Conservation (phyloP, 2,888 invertebrate genomes). For the Mystacides longicornis region DNA sequence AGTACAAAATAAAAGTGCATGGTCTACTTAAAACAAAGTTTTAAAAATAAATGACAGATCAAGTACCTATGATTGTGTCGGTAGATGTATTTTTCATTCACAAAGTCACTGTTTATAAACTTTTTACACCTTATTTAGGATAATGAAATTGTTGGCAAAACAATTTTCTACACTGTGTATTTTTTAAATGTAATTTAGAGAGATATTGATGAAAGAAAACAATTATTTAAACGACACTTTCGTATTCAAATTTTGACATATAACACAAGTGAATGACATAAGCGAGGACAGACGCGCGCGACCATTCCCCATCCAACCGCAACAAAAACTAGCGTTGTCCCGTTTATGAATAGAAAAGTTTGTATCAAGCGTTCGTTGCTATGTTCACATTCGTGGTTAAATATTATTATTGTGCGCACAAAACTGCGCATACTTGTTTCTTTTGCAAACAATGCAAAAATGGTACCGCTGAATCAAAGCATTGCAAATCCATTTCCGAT, state of each 20-base stretch:
- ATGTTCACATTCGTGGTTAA: not conserved
- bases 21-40: no score
- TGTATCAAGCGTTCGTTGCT: not conserved
- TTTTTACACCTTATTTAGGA: no score
- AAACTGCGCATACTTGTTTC: not conserved
- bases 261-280: not conserved
- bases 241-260: not conserved
- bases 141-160: not conserved
- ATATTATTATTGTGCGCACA: not conserved
- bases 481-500: not conserved
- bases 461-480: not conserved
- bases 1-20: no score
- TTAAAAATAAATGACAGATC: no score
- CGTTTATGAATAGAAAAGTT: not conserved
- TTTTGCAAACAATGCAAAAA: not conserved
- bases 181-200: no score
- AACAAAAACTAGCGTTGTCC: conserved; percentile 11
- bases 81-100: no score
- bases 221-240: not conserved
- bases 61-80: no score
- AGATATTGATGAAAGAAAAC: not conserved
- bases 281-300: not conserved
- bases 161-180: no score
- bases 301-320: not conserved
- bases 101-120: not conserved